phyloP scores from a whole-genome alignment of 2,888 invertebrate species.

The Ecliptopera silaceata region DNA sequence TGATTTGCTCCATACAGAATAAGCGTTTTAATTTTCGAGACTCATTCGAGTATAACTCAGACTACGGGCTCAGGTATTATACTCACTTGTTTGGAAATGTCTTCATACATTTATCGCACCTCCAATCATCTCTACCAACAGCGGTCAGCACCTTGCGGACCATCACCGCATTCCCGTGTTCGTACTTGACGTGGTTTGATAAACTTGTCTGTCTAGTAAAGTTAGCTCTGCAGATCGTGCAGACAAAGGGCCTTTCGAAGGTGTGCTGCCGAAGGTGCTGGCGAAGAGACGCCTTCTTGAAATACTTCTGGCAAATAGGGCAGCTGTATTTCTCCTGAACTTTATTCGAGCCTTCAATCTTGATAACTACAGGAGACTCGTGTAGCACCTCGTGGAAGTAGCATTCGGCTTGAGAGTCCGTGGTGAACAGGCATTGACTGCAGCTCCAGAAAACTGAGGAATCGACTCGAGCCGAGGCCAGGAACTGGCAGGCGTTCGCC shows the following conservation, averaged over 20 bases:
- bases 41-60: no score
- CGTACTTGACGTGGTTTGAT: constrained; percentile 82
- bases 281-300: constrained; percentile 85
- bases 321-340: constrained; percentile 83
- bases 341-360: constrained; percentile 50
- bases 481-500: constrained; percentile 81
- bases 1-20: no score
- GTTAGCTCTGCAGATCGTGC: constrained; percentile 84
- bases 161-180: constrained; percentile 65
- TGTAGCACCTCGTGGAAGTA: constrained; percentile 89
- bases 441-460: constrained; percentile 79
- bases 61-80: no score
- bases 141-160: constrained; percentile 37
- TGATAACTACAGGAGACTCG: constrained; percentile 62
- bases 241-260: constrained; percentile 87
- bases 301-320: constrained; percentile 86
- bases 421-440: constrained; percentile 83
- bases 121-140: constrained; percentile 43
- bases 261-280: constrained; percentile 89
- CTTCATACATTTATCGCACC: constrained; percentile 54
- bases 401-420: constrained; percentile 87
- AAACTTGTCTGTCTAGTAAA: constrained; percentile 87
- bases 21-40: no score
- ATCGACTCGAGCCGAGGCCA: constrained; percentile 41
- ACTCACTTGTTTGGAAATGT: constrained; percentile 60